These are phyloP conservation scores for Alloplasta piceator DNA, from an alignment of 2,888 invertebrate species.

Conservation along the genomic window DNA sequence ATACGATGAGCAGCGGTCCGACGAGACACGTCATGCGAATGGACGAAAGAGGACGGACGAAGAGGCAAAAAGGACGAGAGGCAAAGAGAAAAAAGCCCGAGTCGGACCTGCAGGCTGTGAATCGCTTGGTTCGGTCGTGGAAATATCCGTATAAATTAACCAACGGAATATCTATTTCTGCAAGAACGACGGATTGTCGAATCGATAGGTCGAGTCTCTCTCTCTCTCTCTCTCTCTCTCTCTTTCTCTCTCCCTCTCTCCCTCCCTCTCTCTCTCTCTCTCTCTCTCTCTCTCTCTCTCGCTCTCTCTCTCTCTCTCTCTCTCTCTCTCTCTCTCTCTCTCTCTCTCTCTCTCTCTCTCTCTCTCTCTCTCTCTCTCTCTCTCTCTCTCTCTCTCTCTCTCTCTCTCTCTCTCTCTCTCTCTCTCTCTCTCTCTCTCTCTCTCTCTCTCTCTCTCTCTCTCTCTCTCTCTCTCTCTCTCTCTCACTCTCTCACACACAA, in stretches of 20 bases:
- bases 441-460: too few relatives aligned
- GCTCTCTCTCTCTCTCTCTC: too few relatives aligned
- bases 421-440: too few relatives aligned
- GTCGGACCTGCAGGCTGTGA: slow-evolving; percentile 2
- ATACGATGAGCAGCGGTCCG: slow-evolving; percentile 17
- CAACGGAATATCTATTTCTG: slow-evolving; percentile 42
- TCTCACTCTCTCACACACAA: not conserved
- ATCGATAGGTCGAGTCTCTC: slow-evolving; percentile 53
- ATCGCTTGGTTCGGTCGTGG: slow-evolving; percentile 14
- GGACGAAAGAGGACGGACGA: slow-evolving; percentile 32
- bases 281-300: too few relatives aligned
- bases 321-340: too few relatives aligned
- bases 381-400: too few relatives aligned
- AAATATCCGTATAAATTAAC: slow-evolving; percentile 43
- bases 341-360: too few relatives aligned
- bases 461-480: too few relatives aligned
- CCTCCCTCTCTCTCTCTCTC: too few relatives aligned
- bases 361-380: too few relatives aligned
- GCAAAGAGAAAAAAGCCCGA: slow-evolving; percentile 18
- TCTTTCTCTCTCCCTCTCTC: too few relatives aligned
- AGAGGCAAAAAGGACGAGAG: slow-evolving; percentile 7
- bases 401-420: too few relatives aligned
- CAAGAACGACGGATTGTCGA: slow-evolving; percentile 29
- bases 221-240: slow-evolving; percentile 20
- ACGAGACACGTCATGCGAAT: slow-evolving; percentile 12